Evolutionary conservation across 2,888 invertebrate genomes (phyloP), one percentile per base, ranked within the genome.

Genomic region (Glyphotaelius pellucidus): DNA sequence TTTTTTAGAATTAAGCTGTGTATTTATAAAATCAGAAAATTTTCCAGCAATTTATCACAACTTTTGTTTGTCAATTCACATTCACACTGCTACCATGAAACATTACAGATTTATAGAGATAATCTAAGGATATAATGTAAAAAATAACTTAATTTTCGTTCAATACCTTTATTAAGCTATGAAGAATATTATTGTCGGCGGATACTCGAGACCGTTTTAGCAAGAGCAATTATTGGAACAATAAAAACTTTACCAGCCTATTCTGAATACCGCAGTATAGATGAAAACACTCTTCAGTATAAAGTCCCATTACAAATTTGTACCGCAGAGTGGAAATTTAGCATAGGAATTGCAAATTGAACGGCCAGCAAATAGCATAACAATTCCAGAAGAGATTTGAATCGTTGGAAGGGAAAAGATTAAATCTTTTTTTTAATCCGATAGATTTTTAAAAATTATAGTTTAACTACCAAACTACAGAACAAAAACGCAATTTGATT

Each of bases 291-390:
- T 14, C 90, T 31, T 83, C 90, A 80, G 83, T 90, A 90, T 90
- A 90, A 90, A 90, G 90, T 31, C 47, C 90, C 90, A 90, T 90
- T 90, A 83, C 83, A 83, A 90, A 90, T 89, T 80, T 89, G 89
- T 89, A 67, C 90, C 90, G 47, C 81, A 83, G 83, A 81, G 90
- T 90, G 83, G 90, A 83, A 87, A 35, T 90, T 90, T 90, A 90
- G 83, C 90, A 90, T 90, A 90, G 83, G 80, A 52, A 90, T 90
- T 90, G 90, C 90, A 90, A 90, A 90, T 90, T 90, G 90, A 90
- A 90, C 90, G 90, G 83, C 47, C 89, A 35, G 83, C 31, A 90
- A 80, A 83, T 80, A 80, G 80, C 83, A 83, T 83, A 83, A 38
- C n/a, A 90, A 90, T 89, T 38, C 42, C 30, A 38, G n/a, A 3